phyloP scores from a whole-genome alignment of 2,113 vertebrate species.

The Ifrita kowaldi region DNA sequence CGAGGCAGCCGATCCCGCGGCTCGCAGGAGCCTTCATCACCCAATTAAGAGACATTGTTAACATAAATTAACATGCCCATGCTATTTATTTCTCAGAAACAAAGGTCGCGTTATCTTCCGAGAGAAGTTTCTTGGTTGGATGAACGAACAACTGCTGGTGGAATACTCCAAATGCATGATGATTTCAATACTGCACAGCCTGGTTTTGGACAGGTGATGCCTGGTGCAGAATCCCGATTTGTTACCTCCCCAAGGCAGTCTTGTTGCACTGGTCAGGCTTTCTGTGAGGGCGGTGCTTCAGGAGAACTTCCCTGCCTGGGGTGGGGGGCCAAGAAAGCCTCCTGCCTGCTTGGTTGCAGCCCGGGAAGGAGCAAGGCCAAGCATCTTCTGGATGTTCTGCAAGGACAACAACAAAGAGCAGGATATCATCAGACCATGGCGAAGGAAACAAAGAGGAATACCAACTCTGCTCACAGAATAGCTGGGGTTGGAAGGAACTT shows the following conservation, averaged over 20 bases:
- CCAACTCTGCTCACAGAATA: background rate
- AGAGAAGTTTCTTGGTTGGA: conserved; percentile 3
- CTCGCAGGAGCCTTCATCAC: background rate
- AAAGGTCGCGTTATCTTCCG: conserved; percentile 3
- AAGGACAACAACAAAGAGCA: background rate
- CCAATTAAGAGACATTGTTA: background rate
- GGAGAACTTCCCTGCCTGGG: conserved; percentile 95
- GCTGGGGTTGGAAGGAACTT: background rate
- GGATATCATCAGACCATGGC: fast-evolving
- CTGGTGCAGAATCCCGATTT: background rate
- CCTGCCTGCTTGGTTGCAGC: conserved; percentile 97
- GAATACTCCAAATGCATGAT: background rate
- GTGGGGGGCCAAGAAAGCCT: conserved; percentile 94
- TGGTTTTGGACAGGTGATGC: background rate
- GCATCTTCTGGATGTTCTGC: conserved; percentile 99
- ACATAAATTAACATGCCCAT: background rate
- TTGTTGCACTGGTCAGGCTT: background rate
- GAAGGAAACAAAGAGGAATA: background rate
- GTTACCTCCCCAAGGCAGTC: background rate
- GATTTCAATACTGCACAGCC: background rate
- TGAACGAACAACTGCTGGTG: background rate
- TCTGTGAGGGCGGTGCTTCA: conserved; percentile 38
- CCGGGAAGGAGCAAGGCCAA: conserved; percentile 93
- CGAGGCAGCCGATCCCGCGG: fast-evolving
- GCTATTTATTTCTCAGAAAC: conserved; percentile 52